These are phyloP conservation scores for Melipona bicolor DNA, from an alignment of 2,888 invertebrate species.

Conservation along the genomic window DNA sequence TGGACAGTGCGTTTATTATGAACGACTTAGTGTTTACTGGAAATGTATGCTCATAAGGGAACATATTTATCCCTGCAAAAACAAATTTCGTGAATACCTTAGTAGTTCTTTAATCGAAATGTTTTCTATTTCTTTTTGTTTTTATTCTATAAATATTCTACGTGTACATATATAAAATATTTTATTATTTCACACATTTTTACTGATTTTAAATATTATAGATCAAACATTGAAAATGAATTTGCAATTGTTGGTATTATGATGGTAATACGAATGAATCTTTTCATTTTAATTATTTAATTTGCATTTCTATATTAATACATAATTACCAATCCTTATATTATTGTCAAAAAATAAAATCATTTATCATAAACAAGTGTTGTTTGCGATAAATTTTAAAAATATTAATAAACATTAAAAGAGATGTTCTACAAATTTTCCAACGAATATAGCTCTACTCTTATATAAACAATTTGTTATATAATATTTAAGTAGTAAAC, in stretches of 20 bases:
- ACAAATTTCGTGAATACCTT: constrained; percentile 20
- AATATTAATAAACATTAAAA: neutral
- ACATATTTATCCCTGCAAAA: constrained; percentile 34
- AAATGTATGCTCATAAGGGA: constrained; percentile 37
- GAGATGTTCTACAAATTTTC: neutral
- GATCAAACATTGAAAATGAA: neutral
- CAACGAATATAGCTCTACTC: neutral
- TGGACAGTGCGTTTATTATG: constrained; percentile 50
- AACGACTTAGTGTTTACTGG: constrained; percentile 50
- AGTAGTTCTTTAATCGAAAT: neutral
- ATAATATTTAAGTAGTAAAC: constrained; percentile 2
- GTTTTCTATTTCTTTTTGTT: neutral
- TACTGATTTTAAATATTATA: too few species aligned
- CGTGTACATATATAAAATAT: too few species aligned
- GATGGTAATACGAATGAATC: neutral
- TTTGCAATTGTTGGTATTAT: neutral
- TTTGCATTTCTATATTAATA: neutral
- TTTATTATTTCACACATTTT: too few species aligned
- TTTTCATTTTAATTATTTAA: neutral
- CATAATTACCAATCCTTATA: neutral
- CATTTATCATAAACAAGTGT: neutral
- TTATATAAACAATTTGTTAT: constrained; percentile 18
- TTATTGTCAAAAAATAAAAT: neutral
- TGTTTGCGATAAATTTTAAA: neutral
- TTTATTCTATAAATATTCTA: neutral